phyloP scores from a whole-genome alignment of 2,113 vertebrate genomes.

The Prietella phreatophila region DNA sequence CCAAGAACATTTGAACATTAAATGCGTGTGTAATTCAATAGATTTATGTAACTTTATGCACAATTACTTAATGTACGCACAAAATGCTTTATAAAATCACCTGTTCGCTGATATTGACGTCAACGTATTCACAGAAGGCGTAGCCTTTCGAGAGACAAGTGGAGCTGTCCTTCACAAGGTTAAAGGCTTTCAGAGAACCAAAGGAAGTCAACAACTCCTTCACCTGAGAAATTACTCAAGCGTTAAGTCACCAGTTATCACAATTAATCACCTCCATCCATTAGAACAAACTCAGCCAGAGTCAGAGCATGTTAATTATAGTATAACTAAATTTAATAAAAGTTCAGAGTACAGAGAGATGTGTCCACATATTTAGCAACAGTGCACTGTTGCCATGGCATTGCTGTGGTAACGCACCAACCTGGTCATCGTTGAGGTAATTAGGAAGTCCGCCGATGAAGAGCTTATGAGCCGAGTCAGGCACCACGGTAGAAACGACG shows the following conservation, averaged over 20 bases:
- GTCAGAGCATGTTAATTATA: not conserved
- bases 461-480: constrained; percentile 90
- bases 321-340: too few species aligned
- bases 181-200: constrained; percentile 90
- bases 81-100: constrained; percentile 59
- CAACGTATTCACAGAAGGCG: constrained; percentile 93
- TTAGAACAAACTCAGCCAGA: not conserved
- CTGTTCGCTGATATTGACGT: constrained; percentile 91
- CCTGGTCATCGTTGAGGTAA: constrained; percentile 93
- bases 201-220: constrained; percentile 91
- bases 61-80: not conserved
- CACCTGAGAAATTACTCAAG: constrained; percentile 68
- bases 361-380: not conserved
- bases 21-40: not conserved
- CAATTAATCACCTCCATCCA: not conserved
- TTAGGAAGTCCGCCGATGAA: constrained; percentile 89
- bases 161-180: constrained; percentile 91
- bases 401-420: constrained; percentile 53
- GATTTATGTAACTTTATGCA: not conserved
- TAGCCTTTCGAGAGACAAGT: constrained; percentile 91
- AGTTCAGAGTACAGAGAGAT: not conserved
- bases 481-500: constrained; percentile 91
- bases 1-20: not conserved
- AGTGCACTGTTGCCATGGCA: not conserved
- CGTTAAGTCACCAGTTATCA: not conserved